Percentiles rank a stretch among this genome's conserved stretches.
Conservation (phyloP, 1,140 invertebrate genomes). For the Carposina sasakii region DNA sequence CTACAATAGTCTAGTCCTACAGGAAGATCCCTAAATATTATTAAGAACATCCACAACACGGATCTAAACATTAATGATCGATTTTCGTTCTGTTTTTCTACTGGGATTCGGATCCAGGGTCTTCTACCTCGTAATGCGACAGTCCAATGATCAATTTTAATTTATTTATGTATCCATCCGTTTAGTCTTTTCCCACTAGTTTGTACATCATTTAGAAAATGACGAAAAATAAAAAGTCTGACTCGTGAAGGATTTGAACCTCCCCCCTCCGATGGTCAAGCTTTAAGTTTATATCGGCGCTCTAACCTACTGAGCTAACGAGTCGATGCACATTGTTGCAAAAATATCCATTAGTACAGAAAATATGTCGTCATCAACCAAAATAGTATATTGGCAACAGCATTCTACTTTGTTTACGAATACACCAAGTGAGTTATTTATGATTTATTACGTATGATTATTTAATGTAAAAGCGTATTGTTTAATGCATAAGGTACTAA, state of each 20-base stretch:
- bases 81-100: too few species aligned
- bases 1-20: too few species aligned
- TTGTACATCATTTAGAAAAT: too few species aligned
- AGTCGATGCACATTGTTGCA: background rate
- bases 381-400: background rate
- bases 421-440: background rate
- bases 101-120: too few species aligned
- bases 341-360: conserved; percentile 6
- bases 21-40: too few species aligned
- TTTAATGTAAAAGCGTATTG: background rate
- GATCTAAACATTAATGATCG: too few species aligned
- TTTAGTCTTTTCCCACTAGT: too few species aligned
- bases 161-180: too few species aligned
- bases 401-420: background rate
- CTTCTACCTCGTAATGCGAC: too few species aligned
- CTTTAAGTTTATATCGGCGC: conserved; percentile 3
- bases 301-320: conserved; percentile 9
- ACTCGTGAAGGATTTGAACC: conserved; percentile 9
- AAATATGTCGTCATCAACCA: conserved; percentile 8
- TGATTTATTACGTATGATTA: background rate
- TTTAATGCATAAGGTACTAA: background rate
- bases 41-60: too few species aligned
- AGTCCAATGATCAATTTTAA: too few species aligned
- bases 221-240: background rate
- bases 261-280: conserved; percentile 7